Base-by-base conservation (phyloP, 2,113 vertebrate species). In the Solea senegalensis region DNA sequence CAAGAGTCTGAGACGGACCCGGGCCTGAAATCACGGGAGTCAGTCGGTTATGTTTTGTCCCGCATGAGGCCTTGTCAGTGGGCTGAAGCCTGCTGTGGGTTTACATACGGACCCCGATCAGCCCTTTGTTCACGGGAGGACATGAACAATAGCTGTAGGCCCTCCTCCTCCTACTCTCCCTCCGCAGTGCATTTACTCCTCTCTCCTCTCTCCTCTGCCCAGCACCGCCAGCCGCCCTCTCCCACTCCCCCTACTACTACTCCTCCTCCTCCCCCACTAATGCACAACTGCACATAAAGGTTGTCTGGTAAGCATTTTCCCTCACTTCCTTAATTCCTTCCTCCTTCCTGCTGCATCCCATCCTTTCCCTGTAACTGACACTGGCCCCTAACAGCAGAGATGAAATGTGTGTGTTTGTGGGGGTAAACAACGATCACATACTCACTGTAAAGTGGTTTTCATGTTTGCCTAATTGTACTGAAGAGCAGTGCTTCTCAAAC, bases 141-240 rank as follows among this genome's bases (percentile, higher is more conserved):
- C 92, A 93, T 93, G 93, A 94, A 94, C 93, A 94, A 94, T 93
- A 93, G 92, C 92, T 91, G 81, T 91, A 91, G 91, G 92, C 93
- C 92, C 92, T 93, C 92, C 92, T 92, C 89, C 85, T 86, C 82
- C 86, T 83, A 81, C 80, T 86, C 67, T 88, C 81, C 84, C 88
- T 92, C 87, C 73, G 88, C 90, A 90, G 87, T 86, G 85, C 85
- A 86, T 91, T 88, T 88, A 76, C 90, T 90, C 86, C 80, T 88
- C 88, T 89, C 72, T 87, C 28, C 28, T 34, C 28, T 34, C 34
- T 34, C 74, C 83, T 87, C 81, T 89, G 86, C 83, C 83, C 90
- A 83, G 70, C 85, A 87, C 83, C 75, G 87, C 77, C 76, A 85
- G 72, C 71, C 88, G 16, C 80, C 86, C 89, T 85, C 85, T 34